These are phyloP conservation scores for Homarus americanus DNA, from an alignment of 1,140 invertebrate species.

Conservation along the genomic window DNA sequence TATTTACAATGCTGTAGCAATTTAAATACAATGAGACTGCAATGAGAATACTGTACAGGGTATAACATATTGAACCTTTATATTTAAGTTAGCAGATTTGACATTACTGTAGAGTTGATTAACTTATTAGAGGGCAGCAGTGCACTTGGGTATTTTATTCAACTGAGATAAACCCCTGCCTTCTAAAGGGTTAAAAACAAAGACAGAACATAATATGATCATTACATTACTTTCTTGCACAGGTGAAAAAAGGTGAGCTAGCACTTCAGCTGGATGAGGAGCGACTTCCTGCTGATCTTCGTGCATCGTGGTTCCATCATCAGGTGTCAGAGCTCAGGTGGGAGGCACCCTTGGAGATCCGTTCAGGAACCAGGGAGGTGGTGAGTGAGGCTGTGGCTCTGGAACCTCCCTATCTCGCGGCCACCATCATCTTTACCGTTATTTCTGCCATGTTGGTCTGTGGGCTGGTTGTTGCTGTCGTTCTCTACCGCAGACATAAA, in stretches of 20 bases:
- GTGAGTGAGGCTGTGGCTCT: slow-evolving; percentile 83
- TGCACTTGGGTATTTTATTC: no score
- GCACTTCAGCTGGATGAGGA: slow-evolving; percentile 75
- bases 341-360: slow-evolving; percentile 11
- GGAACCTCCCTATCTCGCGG: slow-evolving; percentile 84
- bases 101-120: no score
- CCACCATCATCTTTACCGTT: slow-evolving; percentile 84
- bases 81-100: no score
- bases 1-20: no score
- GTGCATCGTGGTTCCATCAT: slow-evolving; percentile 82
- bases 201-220: not conserved
- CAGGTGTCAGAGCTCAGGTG: slow-evolving; percentile 78
- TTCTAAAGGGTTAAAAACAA: no score
- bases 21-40: no score
- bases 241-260: slow-evolving; percentile 65
- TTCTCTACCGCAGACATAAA: slow-evolving; percentile 81
- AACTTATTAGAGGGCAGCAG: no score
- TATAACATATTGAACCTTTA: no score
- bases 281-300: slow-evolving; percentile 81
- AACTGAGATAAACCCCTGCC: no score
- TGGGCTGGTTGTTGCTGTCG: slow-evolving; percentile 83
- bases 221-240: not conserved
- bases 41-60: no score
- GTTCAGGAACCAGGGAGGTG: slow-evolving; percentile 81
- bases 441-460: slow-evolving; percentile 86